These are phyloP conservation scores for Caenorhabditis sp. DNA, from an alignment of 2,888 invertebrate genomes.

Conservation along the genomic window DNA sequence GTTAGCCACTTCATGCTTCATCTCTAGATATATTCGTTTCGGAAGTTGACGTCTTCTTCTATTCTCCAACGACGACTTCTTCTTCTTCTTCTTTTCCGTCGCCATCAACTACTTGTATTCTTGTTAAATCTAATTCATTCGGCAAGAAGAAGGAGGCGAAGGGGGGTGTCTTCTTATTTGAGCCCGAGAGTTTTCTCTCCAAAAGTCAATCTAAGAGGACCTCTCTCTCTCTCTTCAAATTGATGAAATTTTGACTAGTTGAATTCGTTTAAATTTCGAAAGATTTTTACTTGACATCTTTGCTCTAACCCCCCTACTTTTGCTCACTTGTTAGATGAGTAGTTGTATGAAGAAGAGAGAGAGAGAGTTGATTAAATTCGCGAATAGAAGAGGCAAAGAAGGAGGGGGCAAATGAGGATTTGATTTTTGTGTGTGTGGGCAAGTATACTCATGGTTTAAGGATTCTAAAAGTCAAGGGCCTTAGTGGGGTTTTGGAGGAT, in stretches of 20 bases:
- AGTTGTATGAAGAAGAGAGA: slow-evolving; percentile 38
- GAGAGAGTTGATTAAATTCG: slow-evolving; percentile 60
- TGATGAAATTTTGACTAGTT: slow-evolving; percentile 58
- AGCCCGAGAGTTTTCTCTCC: neutral
- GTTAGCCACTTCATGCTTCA: slow-evolving; percentile 53
- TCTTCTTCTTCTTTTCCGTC: too few species aligned
- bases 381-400: slow-evolving; percentile 3
- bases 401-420: slow-evolving; percentile 24
- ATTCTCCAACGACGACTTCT: slow-evolving; percentile 5
- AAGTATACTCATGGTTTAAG: too few species aligned
- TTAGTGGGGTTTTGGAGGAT: too few species aligned
- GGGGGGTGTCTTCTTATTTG: neutral
- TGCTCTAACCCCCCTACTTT: neutral
- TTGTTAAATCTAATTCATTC: slow-evolving; percentile 63
- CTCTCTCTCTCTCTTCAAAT: slow-evolving; percentile 45
- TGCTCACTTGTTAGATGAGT: slow-evolving; percentile 37
- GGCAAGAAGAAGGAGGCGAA: too few species aligned
- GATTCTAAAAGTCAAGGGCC: too few species aligned
- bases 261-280: slow-evolving; percentile 67
- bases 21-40: neutral
- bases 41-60: slow-evolving; percentile 23
- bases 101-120: slow-evolving; percentile 55
- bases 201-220: slow-evolving; percentile 42
- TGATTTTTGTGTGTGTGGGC: slow-evolving; percentile 1
- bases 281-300: slow-evolving; percentile 54